Evolutionary conservation across 2,797 vertebrate genomes (phyloP), one percentile per base, ranked within the genome.

Genomic region (Xenentodon cancila): DNA sequence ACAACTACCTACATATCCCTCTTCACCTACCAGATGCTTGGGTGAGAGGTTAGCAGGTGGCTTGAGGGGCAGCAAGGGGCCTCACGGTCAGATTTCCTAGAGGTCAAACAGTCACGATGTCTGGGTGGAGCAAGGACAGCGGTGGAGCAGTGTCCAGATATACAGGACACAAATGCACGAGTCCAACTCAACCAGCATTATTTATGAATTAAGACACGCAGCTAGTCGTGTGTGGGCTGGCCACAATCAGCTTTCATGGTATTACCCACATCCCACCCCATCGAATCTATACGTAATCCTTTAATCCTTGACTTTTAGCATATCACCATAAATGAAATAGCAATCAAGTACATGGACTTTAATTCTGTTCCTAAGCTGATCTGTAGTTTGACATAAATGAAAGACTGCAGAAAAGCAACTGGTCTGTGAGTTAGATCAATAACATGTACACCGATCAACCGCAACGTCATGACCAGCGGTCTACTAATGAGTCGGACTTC

Each of bases 41-140:
- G 92, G 88, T 91, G 77, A 92, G 82, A 91, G 90, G 88, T 91
- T 77, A 86, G 86, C 92, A 94, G 92, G 92, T 93, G 89, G 89
- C 90, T 77, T 73, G 68, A 80, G 85, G 82, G 70, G 68, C 69
- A 53, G 73, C 57, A 4, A 73, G 73, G 73, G 81, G 80, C 59
- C 47, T 40, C 13, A 1, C 80, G 84, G 87, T 91, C 83, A 79
- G 68, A 82, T 90, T 90, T 91, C 88, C 72, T 54, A 51, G 65
- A 82, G 85, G 89, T 88, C 76, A 77, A 80, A 56, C 75, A 70
- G 58, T 79, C 27, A 6, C 32, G 43, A 73, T 51, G 62, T 53
- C 55, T 53, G 20, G 47, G 50, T 59, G 59, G 59, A 59, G 47
- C 5, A 7, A 6, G 50, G 13, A 16, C 22, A 30, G 37, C 30